Base-by-base conservation (phyloP, 2,113 vertebrate species). In the Nematolebias whitei region DNA sequence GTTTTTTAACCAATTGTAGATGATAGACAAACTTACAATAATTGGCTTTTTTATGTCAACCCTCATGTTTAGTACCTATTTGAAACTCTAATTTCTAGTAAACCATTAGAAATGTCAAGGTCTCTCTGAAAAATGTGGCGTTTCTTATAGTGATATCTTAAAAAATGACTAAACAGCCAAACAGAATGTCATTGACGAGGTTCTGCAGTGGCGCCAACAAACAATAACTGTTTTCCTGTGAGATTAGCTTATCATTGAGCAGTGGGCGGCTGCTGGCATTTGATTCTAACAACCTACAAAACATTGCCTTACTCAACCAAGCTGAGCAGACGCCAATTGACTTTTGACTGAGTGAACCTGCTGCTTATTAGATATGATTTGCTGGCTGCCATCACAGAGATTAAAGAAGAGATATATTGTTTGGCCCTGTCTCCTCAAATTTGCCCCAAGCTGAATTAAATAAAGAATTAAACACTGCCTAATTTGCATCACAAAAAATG, bases 211-310 rank as follows among this genome's bases (percentile, higher is more conserved):
- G 0, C 49, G 67, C 32, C 19, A 47, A 22, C 35, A 67, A 53
- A 35, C 1, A 5, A 15, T 53, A 45, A 44, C 41, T 62, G 60
- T 75, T 82, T 72, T 68, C 40, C 68, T 65, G 56, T 19, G 51
- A 79, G 75, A 62, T 76, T 63, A 62, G 50, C 24, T 59, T 32
- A 56, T 76, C 55, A 54, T 85, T 79, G 69, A 74, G 50, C 54
- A 53, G 56, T 56, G 53, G 66, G 44, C 35, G 61, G 53, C 53
- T 59, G 43, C 39, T 41, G 50, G 52, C 50, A 39, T 70, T 66
- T 5, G 1, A 72, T 72, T 50, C 29, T 65, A 47, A 50, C 63
- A 50, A 64, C 18, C 40, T 53, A 23, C 13, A 71, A 29, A 63
- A 47, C 38, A 3, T 43, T 2, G 70, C 22, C 63, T 75, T 44